A percentile compares a stretch with the other conserved stretches of the same genome.
phyloP scores from a whole-genome alignment of 2,888 invertebrate species.

The Mimumesa dahlbomi region DNA sequence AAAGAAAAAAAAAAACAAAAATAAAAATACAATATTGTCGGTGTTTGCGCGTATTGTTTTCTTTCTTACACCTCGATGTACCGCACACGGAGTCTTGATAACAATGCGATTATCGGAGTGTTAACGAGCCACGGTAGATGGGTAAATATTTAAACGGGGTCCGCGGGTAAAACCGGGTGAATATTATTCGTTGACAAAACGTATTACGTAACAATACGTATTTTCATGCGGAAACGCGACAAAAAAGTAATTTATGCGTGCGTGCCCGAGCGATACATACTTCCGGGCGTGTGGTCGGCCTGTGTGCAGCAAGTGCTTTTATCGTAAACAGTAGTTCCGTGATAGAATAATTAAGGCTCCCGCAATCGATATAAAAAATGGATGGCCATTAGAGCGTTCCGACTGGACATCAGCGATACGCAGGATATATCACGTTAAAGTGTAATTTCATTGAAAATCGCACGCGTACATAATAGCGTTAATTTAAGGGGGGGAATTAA shows the following conservation, averaged over 20 bases:
- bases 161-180: too few relatives aligned
- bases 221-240: constrained; percentile 27
- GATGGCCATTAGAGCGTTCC: constrained; percentile 58
- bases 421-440: constrained; percentile 60
- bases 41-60: not conserved
- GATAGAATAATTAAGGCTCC: constrained; percentile 65
- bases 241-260: constrained; percentile 56
- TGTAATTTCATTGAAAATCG: constrained; percentile 67
- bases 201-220: constrained; percentile 28
- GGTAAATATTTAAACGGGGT: constrained; percentile 37
- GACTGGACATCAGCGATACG: constrained; percentile 55
- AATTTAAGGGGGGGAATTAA: constrained; percentile 67
- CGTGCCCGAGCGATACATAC: constrained; percentile 12
- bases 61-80: not conserved
- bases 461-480: constrained; percentile 64
- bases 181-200: constrained; percentile 4
- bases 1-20: too few relatives aligned
- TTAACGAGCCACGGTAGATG: constrained; percentile 25
- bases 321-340: constrained; percentile 60
- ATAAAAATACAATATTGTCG: not conserved
- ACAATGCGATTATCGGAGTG: constrained; percentile 23
- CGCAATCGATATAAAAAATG: constrained; percentile 63
- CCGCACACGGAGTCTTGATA: not conserved
- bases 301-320: constrained; percentile 56
- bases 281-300: not conserved